Evolutionary conservation across 1,140 invertebrate genomes (phyloP), one percentile per base, ranked within the genome.

Genomic region (Zaprionus davidi): DNA sequence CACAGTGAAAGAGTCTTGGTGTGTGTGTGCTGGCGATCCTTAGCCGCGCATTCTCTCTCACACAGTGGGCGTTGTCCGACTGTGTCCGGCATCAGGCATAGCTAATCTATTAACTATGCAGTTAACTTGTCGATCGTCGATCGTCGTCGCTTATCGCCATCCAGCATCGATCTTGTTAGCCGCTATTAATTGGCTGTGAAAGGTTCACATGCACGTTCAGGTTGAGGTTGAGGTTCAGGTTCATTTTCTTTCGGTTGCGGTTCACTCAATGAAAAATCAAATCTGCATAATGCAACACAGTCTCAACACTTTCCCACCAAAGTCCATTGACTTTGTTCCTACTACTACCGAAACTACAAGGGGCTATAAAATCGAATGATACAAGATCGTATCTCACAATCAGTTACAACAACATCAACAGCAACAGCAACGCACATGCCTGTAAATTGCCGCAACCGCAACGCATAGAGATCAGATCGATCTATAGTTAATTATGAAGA

Each of bases 121-220:
- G 58, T 74, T 63, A 70, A 36, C 55, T 58, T 55, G 56, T 46
- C 22, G 53, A 31, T 73, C 65, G 64, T 80, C 56, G 81, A 68
- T 81, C 31, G 31, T 34, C 31, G 31, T 34, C 51, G 70, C 69
- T 76, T 88, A 83, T 84, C 85, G 38, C 44, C 41, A 41, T 41
- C 73, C 68, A 81, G 81, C 69, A 84, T 88, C 85, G 85, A 88
- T 88, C 85, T 88, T 88, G 84, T 88, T 88, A 88, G 85, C 77
- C 71, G 67, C 85, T 90, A 81, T 88, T 88, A 88, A 88, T 88
- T 88, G 84, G 58, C 84, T 88, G 85, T 88, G 83, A 86, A 88
- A 86, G 83, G 84, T 87, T 41, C 12, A 49, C 22, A 20, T 63
- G 17, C 65, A 49, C 51, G 15, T 64, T 36, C 26, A 20, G 55